A percentile compares a stretch with the other conserved stretches of the same genome.
phyloP scores from a whole-genome alignment of 2,113 vertebrate genomes.

The Forbesichthys papilliferus region DNA sequence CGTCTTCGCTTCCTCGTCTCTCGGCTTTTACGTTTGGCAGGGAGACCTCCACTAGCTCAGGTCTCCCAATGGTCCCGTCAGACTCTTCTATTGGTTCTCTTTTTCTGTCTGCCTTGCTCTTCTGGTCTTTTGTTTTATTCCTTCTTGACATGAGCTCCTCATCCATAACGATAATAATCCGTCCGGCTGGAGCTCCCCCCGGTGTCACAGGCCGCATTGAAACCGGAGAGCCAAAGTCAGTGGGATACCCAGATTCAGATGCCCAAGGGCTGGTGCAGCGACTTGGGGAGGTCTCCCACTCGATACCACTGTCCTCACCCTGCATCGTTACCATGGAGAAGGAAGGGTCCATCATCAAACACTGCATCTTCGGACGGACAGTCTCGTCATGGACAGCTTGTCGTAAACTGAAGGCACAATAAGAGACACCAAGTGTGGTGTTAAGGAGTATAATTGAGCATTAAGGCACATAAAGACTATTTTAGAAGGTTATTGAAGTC shows the following conservation, averaged over 20 bases:
- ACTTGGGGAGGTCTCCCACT: conserved; percentile 89
- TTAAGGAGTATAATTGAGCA: neutral
- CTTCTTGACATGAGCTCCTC: conserved; percentile 79
- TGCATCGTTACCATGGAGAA: conserved; percentile 94
- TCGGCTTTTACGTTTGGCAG: conserved; percentile 62
- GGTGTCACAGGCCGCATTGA: conserved; percentile 24
- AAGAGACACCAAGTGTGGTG: neutral
- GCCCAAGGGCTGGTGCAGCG: conserved; percentile 85
- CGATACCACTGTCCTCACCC: conserved; percentile 90
- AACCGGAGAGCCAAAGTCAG: conserved; percentile 74
- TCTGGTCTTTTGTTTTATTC: conserved; percentile 65
- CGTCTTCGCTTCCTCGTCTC: conserved; percentile 34
- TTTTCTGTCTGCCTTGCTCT: conserved; percentile 26
- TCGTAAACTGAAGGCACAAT: conserved; percentile 78
- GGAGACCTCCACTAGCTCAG: conserved; percentile 70
- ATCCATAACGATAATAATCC: conserved; percentile 87
- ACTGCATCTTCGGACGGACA: conserved; percentile 86
- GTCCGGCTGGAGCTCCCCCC: conserved; percentile 80
- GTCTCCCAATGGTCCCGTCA: conserved; percentile 54
- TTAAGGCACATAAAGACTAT: neutral
- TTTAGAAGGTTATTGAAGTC: too few relatives aligned
- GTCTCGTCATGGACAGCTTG: conserved; percentile 81
- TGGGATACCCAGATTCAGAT: conserved; percentile 79
- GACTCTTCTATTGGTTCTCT: conserved; percentile 24
- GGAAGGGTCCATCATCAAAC: conserved; percentile 86